Conservation (phyloP, 2,113 vertebrate species). For the Pardalotus punctatus region DNA sequence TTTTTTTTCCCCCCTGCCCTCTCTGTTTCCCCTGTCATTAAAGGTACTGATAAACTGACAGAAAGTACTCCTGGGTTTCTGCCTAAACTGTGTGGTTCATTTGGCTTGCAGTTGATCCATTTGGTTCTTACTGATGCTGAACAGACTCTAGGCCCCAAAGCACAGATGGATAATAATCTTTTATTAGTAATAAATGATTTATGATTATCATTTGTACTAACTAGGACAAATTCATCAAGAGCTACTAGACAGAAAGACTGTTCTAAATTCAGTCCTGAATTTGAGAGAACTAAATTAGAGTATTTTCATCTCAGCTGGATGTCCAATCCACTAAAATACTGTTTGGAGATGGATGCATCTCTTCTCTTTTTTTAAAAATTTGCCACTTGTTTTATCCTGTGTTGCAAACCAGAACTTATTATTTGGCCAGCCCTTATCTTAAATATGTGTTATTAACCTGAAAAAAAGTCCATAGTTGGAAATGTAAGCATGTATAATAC, state of each 20-base stretch:
- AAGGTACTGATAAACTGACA: background rate
- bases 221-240: background rate
- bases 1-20: fast-evolving
- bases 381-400: background rate
- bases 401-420: background rate
- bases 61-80: background rate
- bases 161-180: background rate
- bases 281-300: background rate
- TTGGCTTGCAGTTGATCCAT: background rate
- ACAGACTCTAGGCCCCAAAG: background rate
- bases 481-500: background rate
- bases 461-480: background rate
- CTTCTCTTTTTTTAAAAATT: background rate
- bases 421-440: background rate
- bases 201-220: background rate
- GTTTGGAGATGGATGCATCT: background rate
- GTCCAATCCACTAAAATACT: background rate
- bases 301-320: background rate
- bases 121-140: background rate
- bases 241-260: background rate
- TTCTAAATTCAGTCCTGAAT: background rate
- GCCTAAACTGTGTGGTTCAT: background rate
- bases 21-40: background rate
- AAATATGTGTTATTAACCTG: background rate
- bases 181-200: background rate